Base-by-base conservation (phyloP, 2,888 invertebrate species). In the Nebria salina region DNA sequence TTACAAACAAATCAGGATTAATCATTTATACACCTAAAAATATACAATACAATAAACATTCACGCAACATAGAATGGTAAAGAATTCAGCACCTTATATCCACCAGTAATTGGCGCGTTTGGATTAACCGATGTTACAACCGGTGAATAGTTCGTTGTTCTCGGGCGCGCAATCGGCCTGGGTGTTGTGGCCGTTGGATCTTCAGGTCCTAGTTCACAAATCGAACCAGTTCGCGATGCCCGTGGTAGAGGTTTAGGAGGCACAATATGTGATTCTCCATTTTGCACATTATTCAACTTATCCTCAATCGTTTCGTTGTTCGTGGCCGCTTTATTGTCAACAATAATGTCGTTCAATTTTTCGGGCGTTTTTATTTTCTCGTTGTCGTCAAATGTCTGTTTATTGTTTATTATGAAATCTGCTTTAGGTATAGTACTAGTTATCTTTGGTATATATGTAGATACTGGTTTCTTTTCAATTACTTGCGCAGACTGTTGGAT, bases 221-320 rank as follows among this genome's bases (percentile, higher is more conserved):
- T 91, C 13, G 95, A 93, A 85, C 92, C 92, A 68, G 93, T 91
- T 85, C 93, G 90, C 72, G 93, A 95, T 0, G 94, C 93, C 85
- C 96, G 91, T 0, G 96, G 96, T 89, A 96, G 90, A 13, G 96
- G 96, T 87, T 95, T 96, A 0, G 96, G 96, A 1, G 94, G 93
- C 73, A 93, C 91, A 0, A 89, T 86, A 5, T 89, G 89, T 54
- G 86, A 85, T 0, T 86, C 86, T 77, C 83, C 88, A 83, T 89
- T 89, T 80, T 89, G 79, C 80, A 81, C 82, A 75, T 81, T 75
- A 75, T 54, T 54, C 8, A 80, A 80, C 73, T 75, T 80, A 75
- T 83, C 76, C 42, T 82, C 82, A 15, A 79, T 72, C 34, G 20
- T 72, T 43, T 82, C 81, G 65, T 82, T 81, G 83, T 86, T 86